Conservation (phyloP, 1,140 invertebrate species). For the Ceratosolen fusciceps region DNA sequence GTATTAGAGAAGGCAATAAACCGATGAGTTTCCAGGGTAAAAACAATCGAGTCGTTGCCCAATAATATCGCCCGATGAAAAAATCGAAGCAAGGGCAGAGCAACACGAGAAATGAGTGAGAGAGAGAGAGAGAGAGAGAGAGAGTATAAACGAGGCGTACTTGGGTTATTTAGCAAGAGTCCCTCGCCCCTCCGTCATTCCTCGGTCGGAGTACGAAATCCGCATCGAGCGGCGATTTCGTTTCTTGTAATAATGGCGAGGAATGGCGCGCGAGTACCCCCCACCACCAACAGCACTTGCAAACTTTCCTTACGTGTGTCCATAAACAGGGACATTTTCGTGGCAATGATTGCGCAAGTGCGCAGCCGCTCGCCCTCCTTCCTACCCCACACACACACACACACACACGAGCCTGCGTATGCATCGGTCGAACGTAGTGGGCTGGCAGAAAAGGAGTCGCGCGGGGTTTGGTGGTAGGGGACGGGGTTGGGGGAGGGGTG, state of each 20-base stretch:
- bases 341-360: conserved; percentile 8
- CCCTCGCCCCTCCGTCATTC: too few species aligned
- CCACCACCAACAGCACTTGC: too few species aligned
- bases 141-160: too few species aligned
- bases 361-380: not conserved
- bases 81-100: not conserved
- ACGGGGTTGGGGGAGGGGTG: too few species aligned
- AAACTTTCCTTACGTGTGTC: not conserved
- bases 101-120: too few species aligned
- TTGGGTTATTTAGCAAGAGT: not conserved
- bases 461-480: too few species aligned
- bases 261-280: too few species aligned
- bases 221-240: not conserved
- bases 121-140: too few species aligned
- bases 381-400: not conserved
- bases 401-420: not conserved
- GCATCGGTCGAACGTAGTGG: too few species aligned
- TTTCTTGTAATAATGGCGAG: not conserved
- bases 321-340: conserved; percentile 28
- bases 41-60: not conserved
- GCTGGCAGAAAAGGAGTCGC: too few species aligned
- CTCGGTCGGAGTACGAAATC: not conserved
- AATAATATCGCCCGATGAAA: not conserved
- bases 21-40: not conserved
- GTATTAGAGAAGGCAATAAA: not conserved